Evolutionary conservation across 2,797 vertebrate species (phyloP).

Genomic region (Cryptoblepharus egeriae): DNA sequence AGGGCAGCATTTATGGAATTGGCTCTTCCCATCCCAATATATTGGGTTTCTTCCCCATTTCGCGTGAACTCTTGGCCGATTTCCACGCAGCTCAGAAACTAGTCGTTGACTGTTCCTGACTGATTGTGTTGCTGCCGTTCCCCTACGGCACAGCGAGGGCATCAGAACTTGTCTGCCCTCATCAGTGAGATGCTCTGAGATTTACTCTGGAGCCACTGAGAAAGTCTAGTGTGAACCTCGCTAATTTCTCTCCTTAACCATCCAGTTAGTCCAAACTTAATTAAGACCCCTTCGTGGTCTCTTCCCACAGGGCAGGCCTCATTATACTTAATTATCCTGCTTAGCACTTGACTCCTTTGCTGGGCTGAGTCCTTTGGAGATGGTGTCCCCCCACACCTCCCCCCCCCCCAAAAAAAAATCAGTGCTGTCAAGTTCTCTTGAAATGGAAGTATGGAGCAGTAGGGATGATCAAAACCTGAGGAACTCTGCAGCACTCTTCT

Average conservation of each 20-base stretch:
- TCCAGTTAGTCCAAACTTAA: neutral
- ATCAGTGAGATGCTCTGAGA: neutral
- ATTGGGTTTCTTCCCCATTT: neutral
- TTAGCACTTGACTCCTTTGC: conserved; percentile 18
- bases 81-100: neutral
- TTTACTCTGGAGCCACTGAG: neutral
- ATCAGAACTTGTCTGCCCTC: neutral
- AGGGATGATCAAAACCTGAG: too few species aligned
- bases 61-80: neutral
- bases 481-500: too few species aligned
- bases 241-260: conserved; percentile 1
- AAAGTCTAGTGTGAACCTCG: neutral
- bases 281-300: conserved; percentile 6
- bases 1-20: neutral
- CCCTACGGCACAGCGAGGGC: neutral
- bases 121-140: neutral
- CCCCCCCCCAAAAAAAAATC: neutral
- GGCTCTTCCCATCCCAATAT: too few species aligned
- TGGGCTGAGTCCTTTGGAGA: neutral
- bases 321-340: conserved; percentile 14
- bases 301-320: conserved; percentile 1
- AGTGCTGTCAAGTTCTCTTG: neutral
- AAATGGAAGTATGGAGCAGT: neutral
- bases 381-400: too few species aligned
- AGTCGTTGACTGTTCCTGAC: neutral